Base-by-base conservation (phyloP, 2,113 vertebrate species). In the Bombycilla garrulus region DNA sequence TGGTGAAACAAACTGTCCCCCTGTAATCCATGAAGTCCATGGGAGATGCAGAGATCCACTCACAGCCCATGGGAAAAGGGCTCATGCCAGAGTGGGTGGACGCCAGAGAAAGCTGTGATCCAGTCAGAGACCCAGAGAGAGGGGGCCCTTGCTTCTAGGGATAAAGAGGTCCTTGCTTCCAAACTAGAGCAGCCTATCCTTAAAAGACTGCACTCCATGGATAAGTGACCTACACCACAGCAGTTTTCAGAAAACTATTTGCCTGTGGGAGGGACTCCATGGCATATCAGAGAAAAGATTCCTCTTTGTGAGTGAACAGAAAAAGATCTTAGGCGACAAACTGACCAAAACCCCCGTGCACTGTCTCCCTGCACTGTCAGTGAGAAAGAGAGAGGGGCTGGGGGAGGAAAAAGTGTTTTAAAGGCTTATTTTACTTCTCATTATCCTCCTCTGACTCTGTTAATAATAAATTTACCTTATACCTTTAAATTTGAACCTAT, bases 181-280 rank as follows among this genome's bases (percentile, higher is more conserved):
- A 38, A 38, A 51, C 35, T 38, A 38, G 14, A 51, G 20, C 35
- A 51, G 67, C 15, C 35, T 38, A 5, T 51, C 20, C 10, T 51
- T 38, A 12, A 9, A 70, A 3, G 5, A 38, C 10, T 23, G 35
- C 15, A 70, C 20, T 19, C 10, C 35, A 12, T 38, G 47, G 35
- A 51, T 10, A 4, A 38, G 26, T 70, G 35, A 38, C 26, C 15
- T 4, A 31, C 1, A 2, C 19, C 35, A 23, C 4, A 2, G 7
- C 14, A 22, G 14, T 38, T 70, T 31, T 38, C 20, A 14, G 19
- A 36, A 4, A n/a, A 69, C 25, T 69, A 8, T 25, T 66, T n/a
- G 12, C 45, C 45, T 1, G 2, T 48, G 9, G 45, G 24, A 29
- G 5, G 14, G 25, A 21, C n/a, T n/a, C 47, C 35, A 51, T 2